Conservation (phyloP, 2,797 vertebrate species). For the Leptatherina wallacei region DNA sequence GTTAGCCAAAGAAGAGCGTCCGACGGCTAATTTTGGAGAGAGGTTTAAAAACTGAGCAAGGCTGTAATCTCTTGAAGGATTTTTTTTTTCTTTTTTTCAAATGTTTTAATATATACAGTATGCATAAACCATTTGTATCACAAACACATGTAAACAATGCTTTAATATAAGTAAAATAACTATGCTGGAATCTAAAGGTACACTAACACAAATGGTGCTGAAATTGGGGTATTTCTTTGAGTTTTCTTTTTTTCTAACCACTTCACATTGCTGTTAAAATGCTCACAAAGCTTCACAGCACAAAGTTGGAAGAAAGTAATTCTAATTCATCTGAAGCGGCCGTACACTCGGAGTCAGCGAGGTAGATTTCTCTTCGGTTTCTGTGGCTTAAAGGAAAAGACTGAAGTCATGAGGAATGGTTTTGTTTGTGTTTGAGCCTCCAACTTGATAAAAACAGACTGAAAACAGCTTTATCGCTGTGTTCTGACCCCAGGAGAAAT, state of each 20-base stretch:
- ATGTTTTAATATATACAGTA: constrained; percentile 69
- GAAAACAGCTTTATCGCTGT: constrained; percentile 6
- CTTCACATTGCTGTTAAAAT: constrained; percentile 23
- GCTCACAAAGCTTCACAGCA: constrained; percentile 42
- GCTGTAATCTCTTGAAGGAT: constrained; percentile 55
- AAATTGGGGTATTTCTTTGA: constrained; percentile 29
- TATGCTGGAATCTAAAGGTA: constrained; percentile 58
- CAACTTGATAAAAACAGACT: neutral
- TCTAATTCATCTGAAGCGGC: constrained; percentile 27
- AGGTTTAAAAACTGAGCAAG: constrained; percentile 28
- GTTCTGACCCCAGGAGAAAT: constrained; percentile 1
- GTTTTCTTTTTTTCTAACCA: constrained; percentile 3
- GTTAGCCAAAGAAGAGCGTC: constrained; percentile 54
- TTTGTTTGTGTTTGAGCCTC: neutral
- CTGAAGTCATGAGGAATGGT: constrained; percentile 1
- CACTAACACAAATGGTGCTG: constrained; percentile 52
- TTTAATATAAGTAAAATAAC: constrained; percentile 44
- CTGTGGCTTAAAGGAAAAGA: constrained; percentile 39
- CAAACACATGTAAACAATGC: constrained; percentile 59
- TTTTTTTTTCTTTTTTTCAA: constrained; percentile 36
- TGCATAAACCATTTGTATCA: constrained; percentile 44
- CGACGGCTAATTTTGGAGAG: constrained; percentile 27
- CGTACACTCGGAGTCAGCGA: constrained; percentile 3
- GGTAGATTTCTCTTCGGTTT: constrained; percentile 15
- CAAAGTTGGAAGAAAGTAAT: constrained; percentile 37